phyloP scores from a whole-genome alignment of 2,113 vertebrate genomes.

The Suricata suricatta region DNA sequence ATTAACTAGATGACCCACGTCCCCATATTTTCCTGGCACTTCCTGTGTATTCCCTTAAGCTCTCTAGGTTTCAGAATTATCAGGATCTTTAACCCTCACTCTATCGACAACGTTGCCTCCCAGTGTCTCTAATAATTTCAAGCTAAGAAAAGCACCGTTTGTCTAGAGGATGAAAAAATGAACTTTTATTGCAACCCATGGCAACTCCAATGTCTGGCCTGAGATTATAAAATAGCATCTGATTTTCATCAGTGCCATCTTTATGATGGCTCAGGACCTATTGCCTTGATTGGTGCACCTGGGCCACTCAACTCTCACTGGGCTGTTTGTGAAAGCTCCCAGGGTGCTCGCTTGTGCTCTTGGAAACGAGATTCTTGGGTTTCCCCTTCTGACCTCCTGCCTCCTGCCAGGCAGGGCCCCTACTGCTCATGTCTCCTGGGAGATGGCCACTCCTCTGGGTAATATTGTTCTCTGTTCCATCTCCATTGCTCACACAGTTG shows the following conservation, averaged over 20 bases:
- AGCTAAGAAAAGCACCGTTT: slow-evolving; percentile 3
- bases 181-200: background rate
- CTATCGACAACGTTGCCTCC: background rate
- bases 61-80: background rate
- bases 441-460: background rate
- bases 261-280: background rate
- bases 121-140: background rate
- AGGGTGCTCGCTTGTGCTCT: rapidly evolving
- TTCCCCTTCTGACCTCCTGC: background rate
- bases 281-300: background rate
- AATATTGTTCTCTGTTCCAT: background rate
- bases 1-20: background rate
- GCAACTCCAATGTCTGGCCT: background rate
- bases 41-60: background rate
- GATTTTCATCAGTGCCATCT: background rate
- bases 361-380: background rate
- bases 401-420: background rate
- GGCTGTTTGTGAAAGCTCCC: background rate
- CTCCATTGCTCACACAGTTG: background rate
- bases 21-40: background rate
- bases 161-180: background rate
- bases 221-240: background rate
- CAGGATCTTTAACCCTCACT: background rate
- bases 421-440: background rate
- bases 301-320: background rate